Percentiles rank a stretch among this genome's conserved stretches.
Evolutionary conservation across 2,113 vertebrate genomes (phyloP).

Genomic region (Colinus virginianus): DNA sequence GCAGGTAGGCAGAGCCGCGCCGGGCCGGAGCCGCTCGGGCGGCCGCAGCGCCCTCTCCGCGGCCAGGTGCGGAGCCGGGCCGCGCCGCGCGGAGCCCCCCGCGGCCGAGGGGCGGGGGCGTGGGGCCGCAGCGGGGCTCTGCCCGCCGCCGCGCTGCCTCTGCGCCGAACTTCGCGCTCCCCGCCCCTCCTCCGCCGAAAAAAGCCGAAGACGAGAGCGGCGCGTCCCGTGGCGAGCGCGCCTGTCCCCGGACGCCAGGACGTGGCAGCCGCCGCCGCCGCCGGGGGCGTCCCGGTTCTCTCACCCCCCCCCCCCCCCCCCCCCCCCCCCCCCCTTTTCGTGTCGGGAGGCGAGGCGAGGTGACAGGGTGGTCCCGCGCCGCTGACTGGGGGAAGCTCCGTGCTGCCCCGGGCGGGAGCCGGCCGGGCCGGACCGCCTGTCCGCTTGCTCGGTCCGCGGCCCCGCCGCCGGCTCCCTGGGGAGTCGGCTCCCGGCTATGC

Average conservation of each 20-base stretch:
- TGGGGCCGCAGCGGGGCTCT: background rate
- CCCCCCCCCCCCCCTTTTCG: no score
- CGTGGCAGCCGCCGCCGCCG: constrained; percentile 10
- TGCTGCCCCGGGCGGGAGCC: no score
- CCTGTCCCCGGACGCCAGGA: background rate
- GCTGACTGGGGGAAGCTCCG: no score
- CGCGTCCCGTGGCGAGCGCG: background rate
- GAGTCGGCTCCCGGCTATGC: background rate
- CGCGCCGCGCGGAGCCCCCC: background rate
- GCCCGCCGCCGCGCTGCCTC: background rate
- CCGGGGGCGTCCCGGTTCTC: background rate
- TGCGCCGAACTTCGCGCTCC: background rate
- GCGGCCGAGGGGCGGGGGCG: background rate
- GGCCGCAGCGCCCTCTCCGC: background rate
- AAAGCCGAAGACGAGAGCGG: background rate
- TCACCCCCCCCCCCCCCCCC: no score
- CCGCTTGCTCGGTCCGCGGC: background rate
- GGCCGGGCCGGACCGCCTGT: no score
- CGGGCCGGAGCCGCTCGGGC: background rate
- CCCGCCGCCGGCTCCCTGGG: background rate
- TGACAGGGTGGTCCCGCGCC: background rate
- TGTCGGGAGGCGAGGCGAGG: background rate
- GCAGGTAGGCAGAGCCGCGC: background rate
- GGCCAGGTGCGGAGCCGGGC: background rate
- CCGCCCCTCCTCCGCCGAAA: background rate